A percentile compares a stretch with the other conserved stretches of the same genome.
phyloP scores from a whole-genome alignment of 2,888 invertebrate species.

The Ommatoiulus sabulosus region DNA sequence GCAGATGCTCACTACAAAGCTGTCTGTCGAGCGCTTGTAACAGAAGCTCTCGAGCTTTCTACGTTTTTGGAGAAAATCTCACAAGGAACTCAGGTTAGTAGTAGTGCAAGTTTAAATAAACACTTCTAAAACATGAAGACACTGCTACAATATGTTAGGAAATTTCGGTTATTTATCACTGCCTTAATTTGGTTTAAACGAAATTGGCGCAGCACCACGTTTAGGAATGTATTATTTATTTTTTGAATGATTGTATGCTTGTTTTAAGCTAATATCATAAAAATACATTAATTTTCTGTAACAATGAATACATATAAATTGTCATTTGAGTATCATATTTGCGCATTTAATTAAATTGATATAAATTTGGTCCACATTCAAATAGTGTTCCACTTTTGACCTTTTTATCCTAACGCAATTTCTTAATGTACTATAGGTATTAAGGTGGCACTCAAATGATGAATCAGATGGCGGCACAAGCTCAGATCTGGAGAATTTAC shows the following conservation, averaged over 20 bases:
- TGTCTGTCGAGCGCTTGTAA: slow-evolving; percentile 90
- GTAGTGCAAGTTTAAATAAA: background rate
- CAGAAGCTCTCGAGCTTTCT: slow-evolving; percentile 90
- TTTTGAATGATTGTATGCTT: no score
- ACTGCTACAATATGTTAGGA: no score
- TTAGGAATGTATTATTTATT: no score
- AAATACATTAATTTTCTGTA: background rate
- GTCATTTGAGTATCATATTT: no score
- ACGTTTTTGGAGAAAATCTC: slow-evolving; percentile 89
- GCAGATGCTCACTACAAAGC: slow-evolving; percentile 88
- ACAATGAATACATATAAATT: no score
- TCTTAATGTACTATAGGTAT: no score
- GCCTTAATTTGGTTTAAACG: background rate
- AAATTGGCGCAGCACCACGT: no score
- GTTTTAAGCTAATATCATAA: no score
- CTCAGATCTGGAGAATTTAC: slow-evolving; percentile 80
- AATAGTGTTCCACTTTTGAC: no score
- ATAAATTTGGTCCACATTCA: no score
- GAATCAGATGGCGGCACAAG: slow-evolving; percentile 61
- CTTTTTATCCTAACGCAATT: no score
- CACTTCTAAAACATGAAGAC: background rate
- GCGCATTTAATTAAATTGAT: no score
- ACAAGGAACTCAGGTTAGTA: slow-evolving; percentile 73
- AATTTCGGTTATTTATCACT: background rate
- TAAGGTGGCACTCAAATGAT: slow-evolving; percentile 73